Base-by-base conservation (phyloP, 2,113 vertebrate species). In the Calcarius ornatus region DNA sequence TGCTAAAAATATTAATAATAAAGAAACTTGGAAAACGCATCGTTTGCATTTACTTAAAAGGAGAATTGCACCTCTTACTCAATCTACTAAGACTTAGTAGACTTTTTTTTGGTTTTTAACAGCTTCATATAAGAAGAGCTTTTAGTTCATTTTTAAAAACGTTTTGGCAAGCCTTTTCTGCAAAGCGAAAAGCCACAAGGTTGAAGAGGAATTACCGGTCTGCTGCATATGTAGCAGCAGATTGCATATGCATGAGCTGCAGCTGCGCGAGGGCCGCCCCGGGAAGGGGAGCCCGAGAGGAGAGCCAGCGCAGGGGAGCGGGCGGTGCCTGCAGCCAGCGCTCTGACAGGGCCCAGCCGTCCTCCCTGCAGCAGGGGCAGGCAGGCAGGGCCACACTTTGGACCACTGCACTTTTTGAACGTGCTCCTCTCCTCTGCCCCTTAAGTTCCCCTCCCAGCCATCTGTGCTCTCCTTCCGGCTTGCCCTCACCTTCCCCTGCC, bases 211-310 rank as follows among this genome's bases (percentile, higher is more conserved):
- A 93, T 95, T 94, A 88, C 81, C 8, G 8, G 45, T 72, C 90
- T 86, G 85, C 63, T 90, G 75, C 88, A 77, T 94, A 61, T 77
- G 87, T 48, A 96, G 72, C 54, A 80, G 82, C 66, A 83, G 28
- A 48, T 80, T 86, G 94, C 79, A 83, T 90, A 93, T 92, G 56
- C 92, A 93, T 83, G 90, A 96, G 71, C 45, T 38, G 59, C 88
- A 89, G 95, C 85, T 93, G 92, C 85, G 4, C 8, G 71, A 60
- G 48, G 88, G 92, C 92, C 81, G 40, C 61, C 75, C 70, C 37
- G 10, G 19, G 22, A 68, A 68, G 61, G 40, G 65, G 2, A 81
- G 63, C 79, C 70, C 61, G 9, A 33, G 86, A 83, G 68, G 31
- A 47, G 79, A 60, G 47, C 11, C 50, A 15, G 81, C 0, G 9